phyloP scores from a whole-genome alignment of 1,140 invertebrate species.

The Achatina immaculata region DNA sequence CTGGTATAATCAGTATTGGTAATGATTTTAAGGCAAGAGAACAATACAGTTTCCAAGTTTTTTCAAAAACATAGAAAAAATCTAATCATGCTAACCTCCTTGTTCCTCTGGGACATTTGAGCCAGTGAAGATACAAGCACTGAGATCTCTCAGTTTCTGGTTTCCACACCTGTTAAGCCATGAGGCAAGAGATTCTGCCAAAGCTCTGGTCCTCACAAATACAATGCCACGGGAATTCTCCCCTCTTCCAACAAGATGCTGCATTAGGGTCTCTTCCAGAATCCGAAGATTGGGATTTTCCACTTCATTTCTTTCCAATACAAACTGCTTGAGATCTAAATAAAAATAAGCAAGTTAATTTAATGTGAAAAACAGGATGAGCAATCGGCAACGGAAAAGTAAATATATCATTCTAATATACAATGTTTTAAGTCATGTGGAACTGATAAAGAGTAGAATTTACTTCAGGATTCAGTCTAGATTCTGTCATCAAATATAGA shows the following conservation, averaged over 20 bases:
- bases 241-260: constrained; percentile 26
- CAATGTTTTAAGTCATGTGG: background rate
- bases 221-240: constrained; percentile 40
- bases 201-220: constrained; percentile 47
- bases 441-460: background rate
- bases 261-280: constrained; percentile 21
- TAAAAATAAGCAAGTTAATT: too few relatives aligned
- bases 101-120: constrained; percentile 40
- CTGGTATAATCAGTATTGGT: too few relatives aligned
- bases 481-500: background rate
- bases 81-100: constrained; percentile 47
- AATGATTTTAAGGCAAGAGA: too few relatives aligned
- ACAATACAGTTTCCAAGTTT: too few relatives aligned
- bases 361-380: background rate
- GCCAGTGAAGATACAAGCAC: constrained; percentile 42
- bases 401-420: too few relatives aligned
- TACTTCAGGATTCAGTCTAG: background rate
- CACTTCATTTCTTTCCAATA: background rate
- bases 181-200: constrained; percentile 39
- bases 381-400: background rate
- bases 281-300: constrained; percentile 42
- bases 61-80: too few relatives aligned
- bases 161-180: constrained; percentile 39
- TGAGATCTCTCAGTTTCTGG: constrained; percentile 27
- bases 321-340: constrained; percentile 13